Evolutionary conservation across 2,113 vertebrate species (phyloP), one percentile per base, ranked within the genome.

Genomic region (Onychostoma macrolepis): DNA sequence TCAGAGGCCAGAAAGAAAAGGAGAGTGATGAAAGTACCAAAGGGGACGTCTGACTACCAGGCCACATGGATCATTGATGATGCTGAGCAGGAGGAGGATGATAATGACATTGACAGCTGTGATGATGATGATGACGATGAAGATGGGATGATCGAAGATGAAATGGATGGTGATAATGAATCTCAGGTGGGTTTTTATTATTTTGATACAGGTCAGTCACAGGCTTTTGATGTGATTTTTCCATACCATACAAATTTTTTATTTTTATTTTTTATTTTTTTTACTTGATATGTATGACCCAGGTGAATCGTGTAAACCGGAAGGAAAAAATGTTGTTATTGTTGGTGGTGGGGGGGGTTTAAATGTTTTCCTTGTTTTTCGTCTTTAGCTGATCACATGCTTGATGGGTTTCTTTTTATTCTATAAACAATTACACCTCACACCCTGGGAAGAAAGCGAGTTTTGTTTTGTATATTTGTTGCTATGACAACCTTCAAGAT

Each of bases 1-100:
- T 4, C 80, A 99, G 98, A 96, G 69, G 94, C 72, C 81, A 96
- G 90, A 92, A 94, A 92, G 91, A 90, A 45, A 87, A 94, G 88
- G 94, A 93, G 88, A 53, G 88, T 97, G 67, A 97, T 95, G 93
- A 98, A 96, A 88, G 98, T 99, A 77, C 98, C 98, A 5, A 99
- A 97, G 93, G 98, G 98, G 87, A 99, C 97, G 1, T 99, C 98
- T 0, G 96, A 93, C 86, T 99, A 99, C 91, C 98, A 99, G 92
- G 98, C 98, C 71, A 94, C 96, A 1, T 99, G 98, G 98, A 99
- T 99, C 86, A 90, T 97, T 82, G 95, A 96, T 38, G 93, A 85
- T 43, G 94, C 93, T 0, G 95, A 85, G 0, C 91, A 92, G 78
- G 92, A 74, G 17, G 94, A 89, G 6, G 90, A 90, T 0, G 94